Percentiles rank a stretch among this genome's conserved stretches.
Conservation (phyloP, 2,797 vertebrate genomes). For the Dipus sagitta region DNA sequence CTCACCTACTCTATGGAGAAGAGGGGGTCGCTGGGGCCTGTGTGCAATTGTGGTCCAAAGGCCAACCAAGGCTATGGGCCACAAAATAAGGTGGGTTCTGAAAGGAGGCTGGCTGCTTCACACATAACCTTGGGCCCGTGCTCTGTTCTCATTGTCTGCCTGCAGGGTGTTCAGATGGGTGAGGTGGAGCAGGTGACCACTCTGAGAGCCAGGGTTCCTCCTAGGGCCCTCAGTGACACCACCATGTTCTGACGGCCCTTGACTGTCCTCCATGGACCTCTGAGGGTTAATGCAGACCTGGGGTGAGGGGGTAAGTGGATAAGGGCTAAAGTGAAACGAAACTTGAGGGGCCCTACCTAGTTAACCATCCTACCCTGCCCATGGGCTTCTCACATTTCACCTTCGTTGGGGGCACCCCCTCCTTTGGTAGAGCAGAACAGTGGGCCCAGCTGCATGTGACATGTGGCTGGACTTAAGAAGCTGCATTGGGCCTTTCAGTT, state of each 20-base stretch:
- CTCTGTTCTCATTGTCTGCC: background rate
- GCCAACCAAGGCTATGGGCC: fast-evolving
- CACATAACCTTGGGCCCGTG: fast-evolving
- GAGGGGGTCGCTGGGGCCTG: background rate
- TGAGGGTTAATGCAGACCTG: background rate
- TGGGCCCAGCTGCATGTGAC: background rate
- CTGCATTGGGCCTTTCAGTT: slow-evolving; percentile 73
- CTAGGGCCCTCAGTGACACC: background rate
- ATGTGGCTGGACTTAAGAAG: background rate
- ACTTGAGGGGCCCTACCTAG: too few relatives aligned
- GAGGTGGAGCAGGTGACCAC: background rate
- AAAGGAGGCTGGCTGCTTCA: background rate
- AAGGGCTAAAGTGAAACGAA: background rate
- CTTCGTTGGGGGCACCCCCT: background rate
- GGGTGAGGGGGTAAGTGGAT: too few relatives aligned
- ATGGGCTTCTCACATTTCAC: fast-evolving
- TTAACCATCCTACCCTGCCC: background rate
- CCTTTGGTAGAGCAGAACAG: fast-evolving
- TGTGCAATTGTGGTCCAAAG: background rate
- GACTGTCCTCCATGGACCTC: background rate
- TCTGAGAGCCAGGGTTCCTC: background rate
- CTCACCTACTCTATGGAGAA: background rate
- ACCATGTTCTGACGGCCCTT: background rate
- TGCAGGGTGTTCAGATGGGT: background rate
- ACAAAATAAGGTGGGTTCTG: background rate